Conservation (phyloP, 2,113 vertebrate species). For the Paralichthys olivaceus region DNA sequence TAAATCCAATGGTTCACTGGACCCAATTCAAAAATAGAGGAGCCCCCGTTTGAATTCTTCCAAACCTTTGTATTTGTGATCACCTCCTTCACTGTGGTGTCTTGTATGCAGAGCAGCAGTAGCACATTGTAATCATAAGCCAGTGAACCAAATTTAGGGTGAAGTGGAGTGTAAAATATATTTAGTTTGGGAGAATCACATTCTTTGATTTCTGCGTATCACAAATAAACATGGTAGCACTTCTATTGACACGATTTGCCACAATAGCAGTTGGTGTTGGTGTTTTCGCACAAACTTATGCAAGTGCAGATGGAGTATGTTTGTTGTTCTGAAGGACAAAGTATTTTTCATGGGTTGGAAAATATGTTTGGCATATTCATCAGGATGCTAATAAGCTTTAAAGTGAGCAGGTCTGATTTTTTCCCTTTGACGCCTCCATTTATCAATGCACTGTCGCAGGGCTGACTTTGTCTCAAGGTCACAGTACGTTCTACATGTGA, state of each 20-base stretch:
- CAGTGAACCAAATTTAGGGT: too few species aligned
- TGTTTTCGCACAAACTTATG: too few species aligned
- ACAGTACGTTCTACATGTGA: background rate
- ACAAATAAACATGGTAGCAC: constrained; percentile 15
- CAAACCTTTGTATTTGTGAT: constrained; percentile 8
- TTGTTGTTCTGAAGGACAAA: too few species aligned
- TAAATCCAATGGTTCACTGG: background rate
- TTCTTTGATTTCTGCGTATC: constrained; percentile 30
- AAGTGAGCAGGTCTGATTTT: background rate
- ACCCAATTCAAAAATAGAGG: background rate
- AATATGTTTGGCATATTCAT: too few species aligned
- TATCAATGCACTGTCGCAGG: background rate
- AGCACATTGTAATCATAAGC: too few species aligned
- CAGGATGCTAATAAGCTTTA: background rate
- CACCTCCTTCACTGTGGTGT: background rate
- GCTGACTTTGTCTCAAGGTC: constrained; percentile 29
- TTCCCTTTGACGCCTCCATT: background rate
- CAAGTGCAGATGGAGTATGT: too few species aligned
- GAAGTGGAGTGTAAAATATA: too few species aligned
- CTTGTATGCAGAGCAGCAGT: too few species aligned
- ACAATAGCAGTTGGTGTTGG: background rate
- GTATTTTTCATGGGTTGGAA: background rate
- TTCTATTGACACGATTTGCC: constrained; percentile 4
- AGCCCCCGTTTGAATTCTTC: background rate
- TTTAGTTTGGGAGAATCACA: constrained; percentile 31